These are phyloP conservation scores for Drosophila ironensis DNA, from an alignment of 1,140 invertebrate genomes.

Conservation along the genomic window DNA sequence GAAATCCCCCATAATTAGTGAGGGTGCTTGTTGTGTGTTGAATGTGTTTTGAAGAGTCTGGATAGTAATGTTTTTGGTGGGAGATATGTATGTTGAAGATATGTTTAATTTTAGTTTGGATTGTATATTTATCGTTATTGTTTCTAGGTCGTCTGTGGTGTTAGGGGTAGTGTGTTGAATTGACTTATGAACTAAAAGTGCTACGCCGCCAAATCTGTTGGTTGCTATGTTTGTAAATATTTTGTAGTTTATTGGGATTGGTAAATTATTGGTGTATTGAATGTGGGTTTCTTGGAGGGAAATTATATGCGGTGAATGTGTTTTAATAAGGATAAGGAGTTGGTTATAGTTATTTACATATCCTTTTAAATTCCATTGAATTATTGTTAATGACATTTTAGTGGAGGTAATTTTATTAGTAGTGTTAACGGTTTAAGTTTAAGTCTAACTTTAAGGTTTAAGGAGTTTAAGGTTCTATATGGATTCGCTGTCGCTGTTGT, in stretches of 20 bases:
- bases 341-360: conserved; percentile 4
- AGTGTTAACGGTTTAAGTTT: background rate
- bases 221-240: too few relatives aligned
- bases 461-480: too few relatives aligned
- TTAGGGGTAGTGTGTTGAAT: background rate
- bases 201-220: too few relatives aligned
- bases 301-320: background rate
- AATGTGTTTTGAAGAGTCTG: background rate
- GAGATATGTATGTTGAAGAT: conserved; percentile 1
- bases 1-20: background rate
- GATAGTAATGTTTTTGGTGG: conserved; percentile 1
- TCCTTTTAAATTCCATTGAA: conserved; percentile 2
- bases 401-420: too few relatives aligned
- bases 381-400: too few relatives aligned
- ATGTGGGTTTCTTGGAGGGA: conserved; percentile 3
- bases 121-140: conserved; percentile 1
- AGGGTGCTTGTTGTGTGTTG: background rate
- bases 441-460: too few relatives aligned
- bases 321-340: background rate
- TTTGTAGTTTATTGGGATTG: too few relatives aligned
- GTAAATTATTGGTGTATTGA: too few relatives aligned
- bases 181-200: conserved; percentile 5
- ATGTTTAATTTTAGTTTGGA: conserved; percentile 2
- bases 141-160: background rate
- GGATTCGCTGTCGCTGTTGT: too few relatives aligned